Conservation (phyloP, 53 echinoderm and acorn worm species). For the Henricia sp. region DNA sequence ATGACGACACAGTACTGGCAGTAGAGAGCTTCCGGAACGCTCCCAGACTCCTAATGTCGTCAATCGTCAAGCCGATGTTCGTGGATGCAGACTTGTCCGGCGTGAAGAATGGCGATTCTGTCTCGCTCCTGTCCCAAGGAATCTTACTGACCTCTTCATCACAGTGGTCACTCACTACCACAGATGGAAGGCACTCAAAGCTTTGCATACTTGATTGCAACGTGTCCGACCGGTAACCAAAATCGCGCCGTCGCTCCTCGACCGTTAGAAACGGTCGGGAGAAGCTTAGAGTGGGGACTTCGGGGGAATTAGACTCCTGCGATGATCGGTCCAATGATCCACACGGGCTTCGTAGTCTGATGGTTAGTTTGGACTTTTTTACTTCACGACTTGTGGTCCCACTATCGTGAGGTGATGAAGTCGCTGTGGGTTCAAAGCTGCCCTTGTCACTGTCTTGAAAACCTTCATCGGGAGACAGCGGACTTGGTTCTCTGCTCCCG, state of each 20-base stretch:
- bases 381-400: slow-evolving; percentile 4
- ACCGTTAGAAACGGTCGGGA: slow-evolving; percentile 34
- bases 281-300: background rate
- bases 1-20: slow-evolving; percentile 78
- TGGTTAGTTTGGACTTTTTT: slow-evolving; percentile 46
- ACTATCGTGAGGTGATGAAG: background rate
- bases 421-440: slow-evolving; percentile 1
- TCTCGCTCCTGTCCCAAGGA: slow-evolving; percentile 10
- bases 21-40: slow-evolving; percentile 77
- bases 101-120: slow-evolving; percentile 9
- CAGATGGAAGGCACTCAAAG: slow-evolving; percentile 67
- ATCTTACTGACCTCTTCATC: slow-evolving; percentile 63
- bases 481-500: slow-evolving; percentile 33
- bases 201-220: slow-evolving; percentile 57
- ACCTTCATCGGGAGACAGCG: slow-evolving; percentile 90
- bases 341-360: slow-evolving; percentile 30
- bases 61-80: slow-evolving; percentile 54
- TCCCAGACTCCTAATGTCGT: slow-evolving; percentile 40
- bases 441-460: slow-evolving; percentile 76
- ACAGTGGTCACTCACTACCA: slow-evolving; percentile 71
- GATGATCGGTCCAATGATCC: slow-evolving; percentile 27
- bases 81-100: background rate
- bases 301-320: slow-evolving; percentile 9
- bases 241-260: slow-evolving; percentile 59
- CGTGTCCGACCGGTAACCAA: slow-evolving; percentile 60